phyloP scores from a whole-genome alignment of 1,140 invertebrate species.

The Solenopsis invicta region DNA sequence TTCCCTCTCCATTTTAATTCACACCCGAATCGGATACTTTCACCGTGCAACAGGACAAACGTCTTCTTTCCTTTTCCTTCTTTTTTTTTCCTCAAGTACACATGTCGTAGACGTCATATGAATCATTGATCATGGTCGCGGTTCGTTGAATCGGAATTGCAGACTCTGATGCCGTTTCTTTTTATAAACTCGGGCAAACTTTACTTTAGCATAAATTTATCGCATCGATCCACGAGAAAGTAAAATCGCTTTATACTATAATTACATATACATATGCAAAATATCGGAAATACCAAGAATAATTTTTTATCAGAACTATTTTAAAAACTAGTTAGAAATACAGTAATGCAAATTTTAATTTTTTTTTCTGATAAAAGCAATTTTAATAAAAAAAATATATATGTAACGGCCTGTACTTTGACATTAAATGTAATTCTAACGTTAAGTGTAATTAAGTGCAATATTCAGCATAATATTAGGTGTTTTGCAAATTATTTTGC shows the following conservation, averaged over 20 bases:
- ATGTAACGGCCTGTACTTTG: too few species aligned
- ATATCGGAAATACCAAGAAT: background rate
- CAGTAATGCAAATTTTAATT: too few species aligned
- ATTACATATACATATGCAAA: background rate
- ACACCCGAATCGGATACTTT: constrained; percentile 35
- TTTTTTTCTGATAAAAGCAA: too few species aligned
- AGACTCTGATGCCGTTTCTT: background rate
- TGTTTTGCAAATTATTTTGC: too few species aligned
- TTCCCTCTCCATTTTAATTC: constrained; percentile 17
- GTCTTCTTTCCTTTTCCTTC: background rate
- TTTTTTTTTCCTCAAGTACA: background rate
- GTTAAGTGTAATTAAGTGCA: too few species aligned
- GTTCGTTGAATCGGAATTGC: constrained; percentile 18
- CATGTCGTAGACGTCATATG: background rate
- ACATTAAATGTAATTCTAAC: too few species aligned
- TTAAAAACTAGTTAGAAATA: too few species aligned
- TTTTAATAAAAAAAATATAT: too few species aligned
- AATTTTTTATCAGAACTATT: background rate
- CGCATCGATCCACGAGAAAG: background rate
- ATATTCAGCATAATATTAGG: too few species aligned
- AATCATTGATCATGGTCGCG: constrained; percentile 33
- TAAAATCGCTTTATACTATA: background rate
- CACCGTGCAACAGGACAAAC: constrained; percentile 28
- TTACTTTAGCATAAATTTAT: background rate
- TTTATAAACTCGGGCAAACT: background rate